phyloP scores from a whole-genome alignment of 2,113 vertebrate species.

The Malurus alboscapulatus region DNA sequence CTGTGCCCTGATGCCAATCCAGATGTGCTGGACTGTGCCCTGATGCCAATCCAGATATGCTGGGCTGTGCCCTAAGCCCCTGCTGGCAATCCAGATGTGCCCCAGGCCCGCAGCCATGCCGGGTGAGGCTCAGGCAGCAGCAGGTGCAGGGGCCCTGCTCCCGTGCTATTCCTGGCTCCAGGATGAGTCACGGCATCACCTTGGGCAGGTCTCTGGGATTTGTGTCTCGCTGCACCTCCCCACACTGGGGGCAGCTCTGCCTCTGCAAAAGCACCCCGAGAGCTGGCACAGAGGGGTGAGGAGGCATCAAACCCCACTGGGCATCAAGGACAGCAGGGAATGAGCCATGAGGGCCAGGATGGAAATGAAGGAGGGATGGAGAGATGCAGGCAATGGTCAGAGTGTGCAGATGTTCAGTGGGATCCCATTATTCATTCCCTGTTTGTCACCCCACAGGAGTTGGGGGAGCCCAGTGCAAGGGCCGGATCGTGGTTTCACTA shows the following conservation, averaged over 20 bases:
- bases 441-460: not conserved
- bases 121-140: not conserved
- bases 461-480: not conserved
- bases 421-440: not conserved
- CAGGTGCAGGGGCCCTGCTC: not conserved
- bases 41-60: too few species aligned
- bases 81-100: not conserved
- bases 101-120: fast-evolving
- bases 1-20: not conserved
- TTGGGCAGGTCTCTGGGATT: not conserved
- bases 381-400: not conserved
- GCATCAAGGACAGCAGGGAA: not conserved
- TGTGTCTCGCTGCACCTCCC: not conserved
- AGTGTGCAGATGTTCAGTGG: not conserved
- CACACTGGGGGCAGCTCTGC: not conserved
- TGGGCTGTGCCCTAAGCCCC: not conserved
- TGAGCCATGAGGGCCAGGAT: not conserved
- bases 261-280: not conserved
- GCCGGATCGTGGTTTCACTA: not conserved
- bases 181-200: not conserved
- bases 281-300: not conserved
- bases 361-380: not conserved
- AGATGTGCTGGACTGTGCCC: not conserved
- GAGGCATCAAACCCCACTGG: not conserved
- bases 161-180: not conserved